phyloP scores from a whole-genome alignment of 2,797 vertebrate species.

The Alfaro cultratus region DNA sequence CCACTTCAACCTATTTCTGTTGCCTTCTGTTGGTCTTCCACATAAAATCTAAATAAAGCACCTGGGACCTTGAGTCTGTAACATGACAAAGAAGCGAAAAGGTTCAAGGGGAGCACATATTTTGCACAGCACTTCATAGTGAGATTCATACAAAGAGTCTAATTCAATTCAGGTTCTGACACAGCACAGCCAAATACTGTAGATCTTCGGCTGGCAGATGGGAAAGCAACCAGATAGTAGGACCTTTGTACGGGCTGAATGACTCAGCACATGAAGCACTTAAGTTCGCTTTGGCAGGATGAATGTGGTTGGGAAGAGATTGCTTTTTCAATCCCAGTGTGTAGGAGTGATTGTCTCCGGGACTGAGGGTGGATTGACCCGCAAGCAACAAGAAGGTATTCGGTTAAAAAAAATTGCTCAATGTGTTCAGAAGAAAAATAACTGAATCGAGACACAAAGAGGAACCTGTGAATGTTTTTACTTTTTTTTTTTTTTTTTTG shows the following conservation, averaged over 20 bases:
- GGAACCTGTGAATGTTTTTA: not conserved
- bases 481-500: too few species aligned
- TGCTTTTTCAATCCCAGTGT: slow-evolving; percentile 7
- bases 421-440: not conserved
- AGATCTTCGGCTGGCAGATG: not conserved
- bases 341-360: slow-evolving; percentile 2
- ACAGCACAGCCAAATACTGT: not conserved
- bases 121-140: not conserved
- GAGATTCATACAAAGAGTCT: not conserved
- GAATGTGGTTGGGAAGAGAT: slow-evolving; percentile 11
- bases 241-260: not conserved
- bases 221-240: slow-evolving; percentile 1
- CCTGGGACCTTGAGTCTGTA: not conserved
- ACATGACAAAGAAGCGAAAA: not conserved
- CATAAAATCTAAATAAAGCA: not conserved
- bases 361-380: not conserved
- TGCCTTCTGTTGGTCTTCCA: not conserved
- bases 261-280: slow-evolving; percentile 33
- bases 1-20: not conserved
- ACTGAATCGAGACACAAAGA: not conserved
- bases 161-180: not conserved
- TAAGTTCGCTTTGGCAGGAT: slow-evolving; percentile 1
- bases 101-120: not conserved
- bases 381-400: not conserved
- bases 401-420: not conserved